Conservation (phyloP, 1,140 invertebrate genomes). For the Aphelenchoides avenae region DNA sequence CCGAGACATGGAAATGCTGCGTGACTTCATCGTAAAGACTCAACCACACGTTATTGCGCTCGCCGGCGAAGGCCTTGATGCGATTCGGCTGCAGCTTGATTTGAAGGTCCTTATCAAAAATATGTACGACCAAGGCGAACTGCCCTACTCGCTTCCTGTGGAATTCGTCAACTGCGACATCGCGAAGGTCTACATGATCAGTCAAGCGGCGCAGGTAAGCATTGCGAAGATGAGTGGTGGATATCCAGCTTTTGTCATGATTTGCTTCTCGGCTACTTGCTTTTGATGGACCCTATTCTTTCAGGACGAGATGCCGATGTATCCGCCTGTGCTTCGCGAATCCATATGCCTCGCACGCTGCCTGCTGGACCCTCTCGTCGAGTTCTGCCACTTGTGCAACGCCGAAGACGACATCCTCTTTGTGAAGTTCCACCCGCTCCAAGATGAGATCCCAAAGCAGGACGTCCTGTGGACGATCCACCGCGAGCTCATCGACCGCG, state of each 20-base stretch:
- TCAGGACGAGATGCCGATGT: slow-evolving; percentile 50
- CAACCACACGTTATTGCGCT: slow-evolving; percentile 89
- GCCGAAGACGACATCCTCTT: slow-evolving; percentile 91
- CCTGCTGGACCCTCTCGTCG: slow-evolving; percentile 89
- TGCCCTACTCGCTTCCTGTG: slow-evolving; percentile 29
- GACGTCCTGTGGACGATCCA: slow-evolving; percentile 34
- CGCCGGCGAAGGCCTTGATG: slow-evolving; percentile 73
- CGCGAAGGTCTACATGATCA: slow-evolving; percentile 45
- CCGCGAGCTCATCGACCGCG: slow-evolving; percentile 52
- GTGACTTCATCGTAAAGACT: slow-evolving; percentile 79
- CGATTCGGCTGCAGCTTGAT: slow-evolving; percentile 43
- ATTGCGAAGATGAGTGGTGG: slow-evolving; percentile 1
- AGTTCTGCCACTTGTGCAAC: slow-evolving; percentile 90
- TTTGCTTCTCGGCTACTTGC: neutral
- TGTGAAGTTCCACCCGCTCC: slow-evolving; percentile 81
- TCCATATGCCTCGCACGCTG: slow-evolving; percentile 82
- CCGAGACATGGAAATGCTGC: slow-evolving; percentile 73
- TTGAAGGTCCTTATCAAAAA: slow-evolving; percentile 26
- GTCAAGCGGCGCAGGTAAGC: slow-evolving; percentile 33
- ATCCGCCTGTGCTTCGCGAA: slow-evolving; percentile 53
- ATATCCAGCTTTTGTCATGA: slow-evolving; percentile 10
- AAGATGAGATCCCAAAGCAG: slow-evolving; percentile 61
- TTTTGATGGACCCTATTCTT: slow-evolving; percentile 16
- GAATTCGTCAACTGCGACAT: slow-evolving; percentile 44
- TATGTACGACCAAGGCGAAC: slow-evolving; percentile 23